These are phyloP conservation scores for Hyperopisus bebe DNA, from an alignment of 2,113 vertebrate species.

Conservation along the genomic window DNA sequence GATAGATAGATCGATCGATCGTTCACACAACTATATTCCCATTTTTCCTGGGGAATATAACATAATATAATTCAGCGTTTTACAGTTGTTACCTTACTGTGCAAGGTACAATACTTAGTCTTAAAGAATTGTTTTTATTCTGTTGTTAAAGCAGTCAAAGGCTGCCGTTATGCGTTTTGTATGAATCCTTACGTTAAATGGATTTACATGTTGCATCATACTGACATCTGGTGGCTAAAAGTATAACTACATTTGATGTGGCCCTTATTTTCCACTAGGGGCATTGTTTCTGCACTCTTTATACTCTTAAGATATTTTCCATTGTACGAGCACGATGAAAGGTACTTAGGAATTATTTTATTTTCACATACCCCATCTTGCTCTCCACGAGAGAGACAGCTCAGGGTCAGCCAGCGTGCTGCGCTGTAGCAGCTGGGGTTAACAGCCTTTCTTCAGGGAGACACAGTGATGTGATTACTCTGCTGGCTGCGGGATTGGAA, in stretches of 20 bases:
- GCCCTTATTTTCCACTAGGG: constrained; percentile 25
- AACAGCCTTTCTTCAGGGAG: background rate
- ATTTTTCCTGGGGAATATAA: background rate
- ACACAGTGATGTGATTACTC: background rate
- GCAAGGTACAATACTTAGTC: background rate
- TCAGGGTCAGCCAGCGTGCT: background rate
- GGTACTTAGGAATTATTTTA: background rate
- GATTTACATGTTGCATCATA: background rate
- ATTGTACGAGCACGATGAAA: background rate
- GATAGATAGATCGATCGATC: too few species aligned
- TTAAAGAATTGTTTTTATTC: background rate
- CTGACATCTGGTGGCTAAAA: constrained; percentile 41
- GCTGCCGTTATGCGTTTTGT: background rate
- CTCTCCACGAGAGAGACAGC: background rate
- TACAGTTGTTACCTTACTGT: background rate
- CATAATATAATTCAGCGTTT: background rate
- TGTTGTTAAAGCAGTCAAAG: background rate
- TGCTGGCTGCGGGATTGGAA: background rate
- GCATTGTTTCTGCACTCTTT: constrained; percentile 5
- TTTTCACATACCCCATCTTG: background rate
- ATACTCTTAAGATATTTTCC: background rate
- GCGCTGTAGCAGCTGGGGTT: background rate
- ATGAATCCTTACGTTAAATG: background rate
- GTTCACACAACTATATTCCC: too few species aligned
- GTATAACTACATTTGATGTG: too few species aligned